Conservation (phyloP, 2,113 vertebrate species). For the Silurus asotus region DNA sequence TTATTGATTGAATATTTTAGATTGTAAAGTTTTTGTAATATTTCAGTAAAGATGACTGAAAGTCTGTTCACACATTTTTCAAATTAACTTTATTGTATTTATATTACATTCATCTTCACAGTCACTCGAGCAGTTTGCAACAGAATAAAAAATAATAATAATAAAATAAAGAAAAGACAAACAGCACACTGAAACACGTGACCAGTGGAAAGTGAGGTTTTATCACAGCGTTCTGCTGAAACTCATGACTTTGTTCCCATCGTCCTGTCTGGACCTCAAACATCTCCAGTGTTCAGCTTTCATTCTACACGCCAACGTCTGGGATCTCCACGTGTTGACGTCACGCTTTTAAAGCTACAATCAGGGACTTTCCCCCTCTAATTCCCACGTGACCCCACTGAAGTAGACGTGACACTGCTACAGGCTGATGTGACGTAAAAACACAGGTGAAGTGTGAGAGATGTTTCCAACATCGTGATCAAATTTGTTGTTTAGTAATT, state of each 20-base stretch:
- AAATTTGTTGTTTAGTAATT: not conserved
- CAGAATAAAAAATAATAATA: slow-evolving; percentile 54
- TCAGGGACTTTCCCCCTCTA: not conserved
- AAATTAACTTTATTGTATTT: slow-evolving; percentile 65
- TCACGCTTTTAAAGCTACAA: slow-evolving; percentile 13
- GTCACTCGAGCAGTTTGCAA: slow-evolving; percentile 63
- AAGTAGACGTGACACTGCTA: no score
- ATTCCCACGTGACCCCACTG: not conserved
- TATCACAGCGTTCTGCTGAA: not conserved
- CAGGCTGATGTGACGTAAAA: no score
- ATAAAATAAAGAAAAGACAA: not conserved
- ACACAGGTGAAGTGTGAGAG: no score
- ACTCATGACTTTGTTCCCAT: not conserved
- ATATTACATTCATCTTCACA: slow-evolving; percentile 76
- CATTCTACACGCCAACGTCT: not conserved
- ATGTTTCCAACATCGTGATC: no score
- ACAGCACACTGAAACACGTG: not conserved
- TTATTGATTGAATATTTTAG: not conserved
- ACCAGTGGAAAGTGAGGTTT: no score
- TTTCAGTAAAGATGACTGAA: not conserved
- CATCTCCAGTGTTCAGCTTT: not conserved
- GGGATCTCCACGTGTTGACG: no score
- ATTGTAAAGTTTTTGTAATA: not conserved
- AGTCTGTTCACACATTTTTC: slow-evolving; percentile 18
- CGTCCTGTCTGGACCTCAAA: not conserved